Base-by-base conservation (phyloP, 2,113 vertebrate species). In the Rhizomys pruinosus region DNA sequence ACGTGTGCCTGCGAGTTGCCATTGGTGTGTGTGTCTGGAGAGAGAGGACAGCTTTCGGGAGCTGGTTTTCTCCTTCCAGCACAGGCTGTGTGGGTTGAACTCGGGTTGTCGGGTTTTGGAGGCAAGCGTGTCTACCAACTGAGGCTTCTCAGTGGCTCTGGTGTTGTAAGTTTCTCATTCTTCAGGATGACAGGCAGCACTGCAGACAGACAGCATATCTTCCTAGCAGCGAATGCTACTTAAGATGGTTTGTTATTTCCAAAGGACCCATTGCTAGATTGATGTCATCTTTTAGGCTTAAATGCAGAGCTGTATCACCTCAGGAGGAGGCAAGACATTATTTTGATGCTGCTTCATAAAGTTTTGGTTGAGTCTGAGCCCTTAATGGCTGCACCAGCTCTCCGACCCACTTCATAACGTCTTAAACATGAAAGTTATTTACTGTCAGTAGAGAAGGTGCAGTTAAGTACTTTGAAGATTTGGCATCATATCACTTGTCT, bases 401-500 rank as follows among this genome's bases (percentile, higher is more conserved):
- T 52, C 47, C 47, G 11, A 11, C 47, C 47, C 47, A 52, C 47
- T 52, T 7, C 47, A 52, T 11, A 52, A 92, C 79, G 15, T 37
- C 91, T 76, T 89, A 84, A 84, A 80, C 34, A 27, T 2, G 7
- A 47, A 17, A 84, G 9, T 94, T 92, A 32, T 87, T 93, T 93
- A 87, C 25, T 9, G 34, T 80, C 25, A 7, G 6, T 91, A 74
- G 89, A 59, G 23, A 34, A 76, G 85, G 39, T 82, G 16, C 37
- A 69, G 29, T 90, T 84, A 39, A 57, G 63, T 16, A 23, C 12
- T 55, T 29, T 68, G 86, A 12, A 73, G 29, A 37, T 90, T 39
- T 71, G 27, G 4, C 7, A 2, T 52, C 20, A n/a, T 42, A 11
- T 69, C 34, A 55, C n/a, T 68, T 86, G 10, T 74, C 72, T 87